Conservation (phyloP, 2,113 vertebrate genomes). For the Pseudopipra pipra region DNA sequence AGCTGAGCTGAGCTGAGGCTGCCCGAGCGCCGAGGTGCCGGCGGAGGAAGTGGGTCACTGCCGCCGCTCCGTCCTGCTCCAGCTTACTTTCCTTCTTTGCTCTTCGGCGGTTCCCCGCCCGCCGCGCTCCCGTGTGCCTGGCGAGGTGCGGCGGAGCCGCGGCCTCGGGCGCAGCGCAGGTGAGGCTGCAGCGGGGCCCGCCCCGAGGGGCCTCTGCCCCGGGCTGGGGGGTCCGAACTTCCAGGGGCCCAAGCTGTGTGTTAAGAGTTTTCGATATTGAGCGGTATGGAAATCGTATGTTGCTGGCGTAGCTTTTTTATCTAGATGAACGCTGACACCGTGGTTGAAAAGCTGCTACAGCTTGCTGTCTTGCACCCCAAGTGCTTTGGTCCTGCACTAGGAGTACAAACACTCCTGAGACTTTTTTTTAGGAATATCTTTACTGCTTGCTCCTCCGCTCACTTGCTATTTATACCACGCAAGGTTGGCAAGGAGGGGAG, state of each 20-base stretch:
- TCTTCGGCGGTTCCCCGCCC: fast-evolving
- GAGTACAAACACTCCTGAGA: background rate
- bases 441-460: background rate
- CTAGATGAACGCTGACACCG: fast-evolving
- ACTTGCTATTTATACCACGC: constrained; percentile 22
- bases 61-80: background rate
- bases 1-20: too few species aligned
- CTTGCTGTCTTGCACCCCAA: fast-evolving
- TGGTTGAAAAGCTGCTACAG: background rate
- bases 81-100: fast-evolving
- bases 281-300: fast-evolving
- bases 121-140: background rate
- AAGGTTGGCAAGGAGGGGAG: background rate
- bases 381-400: background rate
- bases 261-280: background rate
- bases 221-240: fast-evolving
- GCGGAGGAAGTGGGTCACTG: background rate
- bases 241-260: fast-evolving
- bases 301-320: background rate
- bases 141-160: background rate
- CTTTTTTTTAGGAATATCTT: background rate
- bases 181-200: background rate
- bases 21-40: background rate
- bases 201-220: fast-evolving
- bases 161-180: background rate